These are phyloP conservation scores for Agrotis ipsilon DNA, from an alignment of 2,888 invertebrate species.

Conservation along the genomic window DNA sequence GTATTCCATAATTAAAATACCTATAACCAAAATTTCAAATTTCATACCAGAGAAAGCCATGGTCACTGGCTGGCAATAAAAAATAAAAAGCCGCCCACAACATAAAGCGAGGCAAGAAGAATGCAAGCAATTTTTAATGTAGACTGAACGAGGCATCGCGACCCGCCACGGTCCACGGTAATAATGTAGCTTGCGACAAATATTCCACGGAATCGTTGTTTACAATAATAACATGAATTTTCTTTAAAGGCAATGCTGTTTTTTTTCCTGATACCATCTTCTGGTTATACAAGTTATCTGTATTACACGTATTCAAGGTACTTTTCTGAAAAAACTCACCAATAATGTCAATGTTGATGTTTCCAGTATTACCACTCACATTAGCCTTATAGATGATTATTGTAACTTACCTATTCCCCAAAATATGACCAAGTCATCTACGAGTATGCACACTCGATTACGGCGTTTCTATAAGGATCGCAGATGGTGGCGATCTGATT, in stretches of 20 bases:
- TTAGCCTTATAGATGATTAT: no score
- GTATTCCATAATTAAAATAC: slow-evolving; percentile 62
- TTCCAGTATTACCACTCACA: no score
- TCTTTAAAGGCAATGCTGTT: slow-evolving; percentile 28
- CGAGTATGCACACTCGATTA: no score
- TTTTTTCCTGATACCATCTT: background rate
- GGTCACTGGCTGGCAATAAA: slow-evolving; percentile 78
- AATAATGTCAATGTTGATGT: no score
- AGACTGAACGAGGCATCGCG: slow-evolving; percentile 78
- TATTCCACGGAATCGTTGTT: slow-evolving; percentile 74
- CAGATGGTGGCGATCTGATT: no score
- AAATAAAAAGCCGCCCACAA: slow-evolving; percentile 81
- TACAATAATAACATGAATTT: slow-evolving; percentile 36
- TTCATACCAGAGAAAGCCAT: slow-evolving; percentile 78
- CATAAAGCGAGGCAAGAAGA: slow-evolving; percentile 86
- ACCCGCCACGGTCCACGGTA: slow-evolving; percentile 75
- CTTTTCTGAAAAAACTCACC: no score
- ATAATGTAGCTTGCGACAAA: slow-evolving; percentile 81
- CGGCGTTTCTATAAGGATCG: no score
- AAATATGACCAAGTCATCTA: no score
- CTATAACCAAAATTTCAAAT: slow-evolving; percentile 76
- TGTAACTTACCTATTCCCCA: no score
- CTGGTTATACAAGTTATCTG: no score
- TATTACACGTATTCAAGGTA: no score
- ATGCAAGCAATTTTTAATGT: slow-evolving; percentile 91